Percentiles rank a stretch among this genome's conserved stretches.
Evolutionary conservation across 2,888 invertebrate species (phyloP).

Genomic region (Hipparchia semele): DNA sequence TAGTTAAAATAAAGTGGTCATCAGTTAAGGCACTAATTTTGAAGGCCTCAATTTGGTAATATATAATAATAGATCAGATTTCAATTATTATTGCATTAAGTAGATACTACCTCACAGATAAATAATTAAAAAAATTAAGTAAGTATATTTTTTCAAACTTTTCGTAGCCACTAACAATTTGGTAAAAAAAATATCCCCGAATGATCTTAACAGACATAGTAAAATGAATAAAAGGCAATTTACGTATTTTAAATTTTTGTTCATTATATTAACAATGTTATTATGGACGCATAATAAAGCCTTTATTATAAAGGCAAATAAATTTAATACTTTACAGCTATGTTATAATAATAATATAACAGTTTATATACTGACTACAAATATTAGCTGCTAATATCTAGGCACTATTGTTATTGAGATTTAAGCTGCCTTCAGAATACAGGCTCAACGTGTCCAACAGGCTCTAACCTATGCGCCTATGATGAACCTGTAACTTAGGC

Average conservation of each 20-base stretch:
- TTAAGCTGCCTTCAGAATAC: background rate
- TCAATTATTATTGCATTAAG: no score
- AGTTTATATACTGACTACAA: conserved; percentile 13
- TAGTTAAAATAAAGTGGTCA: background rate
- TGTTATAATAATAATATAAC: conserved; percentile 6
- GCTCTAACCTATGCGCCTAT: no score
- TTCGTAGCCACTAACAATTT: background rate
- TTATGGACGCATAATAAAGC: background rate
- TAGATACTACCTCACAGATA: no score
- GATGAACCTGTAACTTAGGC: no score
- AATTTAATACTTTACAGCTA: conserved; percentile 21
- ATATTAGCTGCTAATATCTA: conserved; percentile 27
- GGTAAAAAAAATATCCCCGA: background rate
- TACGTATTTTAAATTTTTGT: background rate
- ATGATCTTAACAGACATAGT: background rate
- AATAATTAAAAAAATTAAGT: no score
- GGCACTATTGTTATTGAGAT: conserved; percentile 25
- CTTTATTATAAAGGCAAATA: conserved; percentile 1
- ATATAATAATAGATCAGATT: background rate
- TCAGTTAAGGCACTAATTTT: conserved; percentile 20
- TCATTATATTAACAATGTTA: background rate
- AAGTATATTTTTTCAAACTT: background rate
- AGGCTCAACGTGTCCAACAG: background rate
- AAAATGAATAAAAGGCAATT: background rate
- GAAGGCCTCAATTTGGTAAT: conserved; percentile 22